Percentiles rank a stretch among this genome's conserved stretches.
phyloP scores from a whole-genome alignment of 2,113 vertebrate genomes.

The Oncorhynchus keta region DNA sequence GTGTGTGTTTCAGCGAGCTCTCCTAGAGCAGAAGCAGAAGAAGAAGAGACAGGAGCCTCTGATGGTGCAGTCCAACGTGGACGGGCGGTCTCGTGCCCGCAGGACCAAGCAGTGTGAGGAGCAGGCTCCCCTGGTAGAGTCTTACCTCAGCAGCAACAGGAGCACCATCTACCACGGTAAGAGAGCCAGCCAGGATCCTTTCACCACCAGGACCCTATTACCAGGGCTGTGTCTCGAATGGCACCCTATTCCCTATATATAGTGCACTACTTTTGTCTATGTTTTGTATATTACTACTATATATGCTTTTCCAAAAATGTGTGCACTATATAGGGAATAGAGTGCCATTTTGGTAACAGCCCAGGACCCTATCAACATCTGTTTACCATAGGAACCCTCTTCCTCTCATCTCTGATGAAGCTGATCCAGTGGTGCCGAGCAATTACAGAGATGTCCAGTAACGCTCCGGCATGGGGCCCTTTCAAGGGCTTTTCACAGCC shows the following conservation, averaged over 20 bases:
- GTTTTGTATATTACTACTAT: background rate
- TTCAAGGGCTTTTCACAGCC: slow-evolving; percentile 6
- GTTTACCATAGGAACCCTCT: background rate
- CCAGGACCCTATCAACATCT: background rate
- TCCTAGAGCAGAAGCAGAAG: slow-evolving; percentile 97
- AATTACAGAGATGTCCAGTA: background rate
- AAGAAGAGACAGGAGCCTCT: slow-evolving; percentile 97
- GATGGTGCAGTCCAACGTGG: slow-evolving; percentile 97
- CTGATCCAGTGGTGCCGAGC: background rate
- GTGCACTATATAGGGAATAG: too few relatives aligned
- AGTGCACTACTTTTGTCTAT: background rate
- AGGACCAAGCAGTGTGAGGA: slow-evolving; percentile 91
- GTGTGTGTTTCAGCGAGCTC: slow-evolving; percentile 76
- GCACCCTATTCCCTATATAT: too few relatives aligned
- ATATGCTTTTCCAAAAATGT: background rate
- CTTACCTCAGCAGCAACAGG: slow-evolving; percentile 95
- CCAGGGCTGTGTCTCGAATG: too few relatives aligned
- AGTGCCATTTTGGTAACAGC: too few relatives aligned
- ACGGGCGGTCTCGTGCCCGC: slow-evolving; percentile 85
- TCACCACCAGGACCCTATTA: background rate
- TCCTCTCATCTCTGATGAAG: background rate
- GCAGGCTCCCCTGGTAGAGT: slow-evolving; percentile 94
- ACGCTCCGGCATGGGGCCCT: background rate
- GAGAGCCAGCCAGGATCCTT: too few relatives aligned
- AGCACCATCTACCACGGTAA: slow-evolving; percentile 84